Evolutionary conservation across 2,888 invertebrate species (phyloP).

Genomic region (Phengaris alcon): DNA sequence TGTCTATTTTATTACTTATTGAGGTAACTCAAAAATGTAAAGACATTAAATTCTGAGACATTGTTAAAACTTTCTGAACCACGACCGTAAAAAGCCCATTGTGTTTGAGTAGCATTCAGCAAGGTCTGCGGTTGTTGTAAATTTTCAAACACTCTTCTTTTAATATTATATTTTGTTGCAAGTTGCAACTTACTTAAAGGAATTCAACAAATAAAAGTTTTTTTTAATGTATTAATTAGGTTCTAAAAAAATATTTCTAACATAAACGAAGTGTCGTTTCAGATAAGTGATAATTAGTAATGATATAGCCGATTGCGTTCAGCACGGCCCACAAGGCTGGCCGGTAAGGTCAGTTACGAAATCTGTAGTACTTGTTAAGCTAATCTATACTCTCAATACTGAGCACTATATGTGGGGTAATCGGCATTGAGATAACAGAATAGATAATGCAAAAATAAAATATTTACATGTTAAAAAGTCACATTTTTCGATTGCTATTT

Average conservation of each 20-base stretch:
- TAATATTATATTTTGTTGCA: too few relatives aligned
- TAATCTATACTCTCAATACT: slow-evolving; percentile 18
- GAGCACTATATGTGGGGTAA: slow-evolving; percentile 29
- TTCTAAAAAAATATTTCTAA: neutral
- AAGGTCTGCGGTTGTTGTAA: too few relatives aligned
- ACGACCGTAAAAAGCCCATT: too few relatives aligned
- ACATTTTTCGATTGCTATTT: neutral
- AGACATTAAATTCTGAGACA: too few relatives aligned
- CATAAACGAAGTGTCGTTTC: neutral
- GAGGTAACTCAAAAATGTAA: too few relatives aligned
- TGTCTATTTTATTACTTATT: too few relatives aligned
- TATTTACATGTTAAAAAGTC: neutral
- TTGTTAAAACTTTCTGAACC: too few relatives aligned
- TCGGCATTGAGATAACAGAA: slow-evolving; percentile 20
- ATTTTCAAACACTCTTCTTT: too few relatives aligned
- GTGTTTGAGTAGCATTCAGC: too few relatives aligned
- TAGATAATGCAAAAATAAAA: neutral
- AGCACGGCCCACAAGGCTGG: slow-evolving; percentile 12
- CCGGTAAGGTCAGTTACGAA: slow-evolving; percentile 28
- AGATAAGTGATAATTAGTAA: slow-evolving; percentile 26
- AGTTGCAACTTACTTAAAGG: too few relatives aligned
- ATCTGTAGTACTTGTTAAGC: slow-evolving; percentile 12
- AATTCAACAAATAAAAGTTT: too few relatives aligned
- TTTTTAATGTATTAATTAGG: too few relatives aligned
- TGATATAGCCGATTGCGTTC: slow-evolving; percentile 21